Conservation (phyloP, 1,140 invertebrate species). For the Diachasmimorpha longicaudata region DNA sequence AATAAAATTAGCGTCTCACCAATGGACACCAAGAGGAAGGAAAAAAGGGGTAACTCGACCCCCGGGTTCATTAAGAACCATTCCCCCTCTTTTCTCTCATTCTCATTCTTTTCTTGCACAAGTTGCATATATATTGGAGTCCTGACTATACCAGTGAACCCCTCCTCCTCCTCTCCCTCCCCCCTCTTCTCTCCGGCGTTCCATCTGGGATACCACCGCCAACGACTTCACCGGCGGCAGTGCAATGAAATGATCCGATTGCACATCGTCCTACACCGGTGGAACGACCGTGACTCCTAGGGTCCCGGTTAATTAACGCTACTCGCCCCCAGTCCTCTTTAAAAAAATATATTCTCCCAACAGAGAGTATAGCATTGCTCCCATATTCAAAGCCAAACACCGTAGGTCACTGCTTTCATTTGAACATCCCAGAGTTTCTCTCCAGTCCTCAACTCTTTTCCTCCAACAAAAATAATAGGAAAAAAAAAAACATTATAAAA, state of each 20-base stretch:
- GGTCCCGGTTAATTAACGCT: conserved; percentile 32
- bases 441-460: neutral
- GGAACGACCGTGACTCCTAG: conserved; percentile 28
- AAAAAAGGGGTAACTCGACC: conserved; percentile 23
- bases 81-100: conserved; percentile 2
- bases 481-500: neutral
- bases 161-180: neutral
- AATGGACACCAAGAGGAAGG: conserved; percentile 7
- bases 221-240: conserved; percentile 6
- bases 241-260: conserved; percentile 34
- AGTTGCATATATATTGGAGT: conserved; percentile 1
- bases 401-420: conserved; percentile 21
- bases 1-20: conserved; percentile 27
- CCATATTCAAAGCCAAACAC: conserved; percentile 20
- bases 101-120: conserved; percentile 7
- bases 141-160: neutral
- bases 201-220: conserved; percentile 9
- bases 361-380: neutral
- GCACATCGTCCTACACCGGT: conserved; percentile 16
- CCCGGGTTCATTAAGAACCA: conserved; percentile 27
- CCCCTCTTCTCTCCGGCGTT: neutral
- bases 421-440: neutral
- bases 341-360: conserved; percentile 12
- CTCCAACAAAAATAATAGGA: neutral
- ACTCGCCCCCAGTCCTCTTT: conserved; percentile 11